These are phyloP conservation scores for Oscheius sp. DNA, from an alignment of 2,888 invertebrate genomes.

Conservation along the genomic window DNA sequence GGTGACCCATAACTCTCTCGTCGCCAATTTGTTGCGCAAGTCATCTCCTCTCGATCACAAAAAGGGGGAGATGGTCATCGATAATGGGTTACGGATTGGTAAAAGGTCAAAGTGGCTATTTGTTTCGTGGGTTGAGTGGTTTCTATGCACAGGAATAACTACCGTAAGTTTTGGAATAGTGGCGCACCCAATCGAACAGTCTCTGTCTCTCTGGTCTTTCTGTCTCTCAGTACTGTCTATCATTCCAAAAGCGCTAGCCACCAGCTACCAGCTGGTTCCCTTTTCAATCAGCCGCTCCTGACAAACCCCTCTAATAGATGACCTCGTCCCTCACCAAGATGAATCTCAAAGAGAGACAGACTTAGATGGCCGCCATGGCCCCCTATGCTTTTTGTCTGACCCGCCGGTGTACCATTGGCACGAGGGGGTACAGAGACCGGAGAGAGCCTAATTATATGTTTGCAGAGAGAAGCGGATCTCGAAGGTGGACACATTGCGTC, in stretches of 20 bases:
- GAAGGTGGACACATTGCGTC: conserved; percentile 74
- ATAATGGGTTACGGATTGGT: neutral
- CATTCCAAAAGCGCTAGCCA: too few relatives aligned
- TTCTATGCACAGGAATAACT: too few relatives aligned
- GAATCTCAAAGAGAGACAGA: conserved; percentile 21
- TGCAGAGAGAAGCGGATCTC: conserved; percentile 73
- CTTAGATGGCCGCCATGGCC: neutral
- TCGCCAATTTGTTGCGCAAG: conserved; percentile 28
- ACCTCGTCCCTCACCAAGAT: conserved; percentile 8
- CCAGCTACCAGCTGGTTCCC: neutral
- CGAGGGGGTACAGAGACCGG: neutral
- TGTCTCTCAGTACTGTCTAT: too few relatives aligned
- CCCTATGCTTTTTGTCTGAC: conserved; percentile 13
- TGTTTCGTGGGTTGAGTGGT: too few relatives aligned
- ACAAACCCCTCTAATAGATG: conserved; percentile 10
- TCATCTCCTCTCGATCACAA: too few relatives aligned
- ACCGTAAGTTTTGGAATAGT: too few relatives aligned
- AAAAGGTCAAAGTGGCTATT: too few relatives aligned
- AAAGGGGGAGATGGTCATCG: conserved; percentile 16
- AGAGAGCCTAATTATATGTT: conserved; percentile 17
- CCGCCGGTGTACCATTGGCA: too few relatives aligned
- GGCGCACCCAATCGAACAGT: too few relatives aligned
- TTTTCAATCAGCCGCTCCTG: conserved; percentile 1
- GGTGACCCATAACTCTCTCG: neutral
- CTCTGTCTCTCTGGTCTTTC: too few relatives aligned